Evolutionary conservation across 2,888 invertebrate genomes (phyloP), one percentile per base, ranked within the genome.

Genomic region (Thymelicus lineola): DNA sequence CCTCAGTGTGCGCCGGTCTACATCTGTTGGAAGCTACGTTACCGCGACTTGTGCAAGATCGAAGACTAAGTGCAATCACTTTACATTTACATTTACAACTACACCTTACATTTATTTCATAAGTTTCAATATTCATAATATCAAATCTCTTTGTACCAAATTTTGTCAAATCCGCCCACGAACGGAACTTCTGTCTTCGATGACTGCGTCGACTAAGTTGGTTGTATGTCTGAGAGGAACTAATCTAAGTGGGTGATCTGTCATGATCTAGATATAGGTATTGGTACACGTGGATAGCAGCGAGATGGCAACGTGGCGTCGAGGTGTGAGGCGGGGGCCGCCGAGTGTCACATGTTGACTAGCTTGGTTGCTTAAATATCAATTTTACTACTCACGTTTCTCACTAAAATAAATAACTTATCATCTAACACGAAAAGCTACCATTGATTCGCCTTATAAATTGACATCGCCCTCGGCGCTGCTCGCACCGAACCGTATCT

Each of bases 351-450:
- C 91, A 78, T 77, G 83, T 83, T 92, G 92, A 93, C 92, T 93
- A 92, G 93, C 91, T 91, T 86, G 84, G 86, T 91, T 90, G 89
- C 90, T 88, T 87, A 89, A 84, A 81, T 87, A 89, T 85, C 86
- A 82, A 87, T 86, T 85, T 80, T 83, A 79, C 80, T 85, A 86
- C 84, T 85, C 86, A 82, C 84, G 81, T 86, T 79, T 84, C 88
- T 90, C 89, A 88, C 92, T 90, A 90, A 89, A 92, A 93, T 93
- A 93, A 93, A 93, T 93, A 89, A 92, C 90, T 91, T 91, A 91
- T 74, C 71, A 64, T 48, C 83, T 85, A 84, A 87, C 83, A 84
- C 84, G 82, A 83, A 87, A 79, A 83, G 81, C 86, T 86, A 78
- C 79, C 80, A 82, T 78, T 78, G 79, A 80, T 81, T 84, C 83